Evolutionary conservation across 2,113 vertebrate species (phyloP).

Genomic region (Hemiscyllium ocellatum): DNA sequence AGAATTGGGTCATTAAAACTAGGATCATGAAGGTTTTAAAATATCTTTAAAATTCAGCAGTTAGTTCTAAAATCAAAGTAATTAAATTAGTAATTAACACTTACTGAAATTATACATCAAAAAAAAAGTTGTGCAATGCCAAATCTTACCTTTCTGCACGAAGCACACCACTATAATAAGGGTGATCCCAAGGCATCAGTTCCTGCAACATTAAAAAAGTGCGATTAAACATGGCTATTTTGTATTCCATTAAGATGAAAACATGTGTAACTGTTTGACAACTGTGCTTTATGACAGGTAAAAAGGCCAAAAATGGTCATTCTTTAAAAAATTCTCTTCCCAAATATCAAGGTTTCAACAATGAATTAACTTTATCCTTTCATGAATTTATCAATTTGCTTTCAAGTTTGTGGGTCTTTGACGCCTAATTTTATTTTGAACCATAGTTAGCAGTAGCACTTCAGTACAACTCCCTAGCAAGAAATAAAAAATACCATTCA

Average conservation of each 20-base stretch:
- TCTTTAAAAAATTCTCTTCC: background rate
- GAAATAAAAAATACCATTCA: background rate
- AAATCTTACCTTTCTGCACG: constrained; percentile 82
- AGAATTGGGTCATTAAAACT: background rate
- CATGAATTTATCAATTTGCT: background rate
- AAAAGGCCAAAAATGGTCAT: background rate
- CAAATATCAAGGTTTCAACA: background rate
- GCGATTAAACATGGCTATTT: background rate
- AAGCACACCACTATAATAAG: constrained; percentile 81
- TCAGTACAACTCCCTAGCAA: background rate
- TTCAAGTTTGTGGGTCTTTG: no score
- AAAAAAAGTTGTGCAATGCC: background rate
- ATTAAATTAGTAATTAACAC: background rate
- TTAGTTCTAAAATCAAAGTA: background rate
- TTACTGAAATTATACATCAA: background rate
- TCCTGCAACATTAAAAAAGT: constrained; percentile 57
- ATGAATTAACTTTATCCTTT: background rate
- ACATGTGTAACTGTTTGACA: background rate
- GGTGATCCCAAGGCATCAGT: constrained; percentile 94
- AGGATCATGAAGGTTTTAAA: background rate
- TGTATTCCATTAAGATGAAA: background rate
- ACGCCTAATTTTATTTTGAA: no score
- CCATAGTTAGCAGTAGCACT: background rate
- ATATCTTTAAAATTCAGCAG: background rate
- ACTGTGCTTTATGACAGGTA: background rate